Evolutionary conservation across 2,797 vertebrate species (phyloP), one percentile per base, ranked within the genome.

Genomic region (Liparis tanakae): DNA sequence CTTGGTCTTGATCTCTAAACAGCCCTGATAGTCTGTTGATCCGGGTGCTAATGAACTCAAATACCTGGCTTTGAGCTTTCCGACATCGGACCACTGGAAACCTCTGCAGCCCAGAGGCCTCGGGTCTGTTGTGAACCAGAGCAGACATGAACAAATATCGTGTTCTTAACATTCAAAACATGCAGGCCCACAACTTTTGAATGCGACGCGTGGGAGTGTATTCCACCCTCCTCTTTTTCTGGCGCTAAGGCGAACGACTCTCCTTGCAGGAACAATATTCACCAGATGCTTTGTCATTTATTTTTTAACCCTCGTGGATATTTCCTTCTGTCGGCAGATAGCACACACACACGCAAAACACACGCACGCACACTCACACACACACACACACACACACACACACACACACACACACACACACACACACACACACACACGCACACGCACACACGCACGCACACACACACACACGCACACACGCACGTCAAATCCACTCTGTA

Each of bases 21-120:
- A 87, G 86, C 76, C 85, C 61, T 76, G 89, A 81, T 91, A 87
- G 91, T 91, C 87, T 93, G 92, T 92, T 93, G 93, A 93, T 92
- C 91, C 85, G 75, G 79, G 86, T 83, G 91, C 91, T 92, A 92
- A 92, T 91, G 88, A 89, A 92, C 89, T 87, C 87, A 93, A 90
- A 93, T 90, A 90, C 85, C 87, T 88, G 88, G 85, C 87, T 91
- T 90, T 93, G 89, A 62, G 81, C 83, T 14, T 66, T 36, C 72
- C 73, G 66, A 53, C 62, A 59, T 41, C 75, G 86, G 76, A 74
- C 64, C 78, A 20, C 58, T 65, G 78, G 46, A 44, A 69, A 67
- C 63, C 80, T 77, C 41, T 60, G 79, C 83, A 70, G 83, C 64
- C 63, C 84, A 61, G 7, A 88, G 87, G 87, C 86, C 88, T 85